phyloP scores from a whole-genome alignment of 2,888 invertebrate genomes.

The Catocala sponsa region DNA sequence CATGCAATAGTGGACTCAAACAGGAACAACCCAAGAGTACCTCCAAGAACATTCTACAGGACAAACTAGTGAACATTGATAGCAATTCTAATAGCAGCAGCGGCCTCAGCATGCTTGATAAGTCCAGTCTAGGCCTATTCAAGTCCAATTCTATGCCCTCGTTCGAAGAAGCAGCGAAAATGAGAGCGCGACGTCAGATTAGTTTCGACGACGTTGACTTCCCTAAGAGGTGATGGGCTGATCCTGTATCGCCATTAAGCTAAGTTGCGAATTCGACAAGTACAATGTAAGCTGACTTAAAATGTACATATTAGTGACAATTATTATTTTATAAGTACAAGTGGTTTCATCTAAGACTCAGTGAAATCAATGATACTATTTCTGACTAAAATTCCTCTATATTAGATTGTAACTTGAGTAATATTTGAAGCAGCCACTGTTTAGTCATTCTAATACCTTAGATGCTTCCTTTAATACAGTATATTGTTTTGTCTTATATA shows the following conservation, averaged over 20 bases:
- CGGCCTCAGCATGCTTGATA: conserved; percentile 70
- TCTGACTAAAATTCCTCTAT: conserved; percentile 30
- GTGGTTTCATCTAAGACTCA: conserved; percentile 28
- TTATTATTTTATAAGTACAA: conserved; percentile 36
- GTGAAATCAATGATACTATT: conserved; percentile 22
- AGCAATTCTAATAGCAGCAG: conserved; percentile 76
- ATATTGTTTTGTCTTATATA: conserved; percentile 62
- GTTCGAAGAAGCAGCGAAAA: conserved; percentile 81
- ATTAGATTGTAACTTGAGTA: conserved; percentile 20
- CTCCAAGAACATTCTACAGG: conserved; percentile 81
- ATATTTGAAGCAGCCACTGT: conserved; percentile 18
- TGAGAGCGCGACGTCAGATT: conserved; percentile 88
- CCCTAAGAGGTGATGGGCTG: conserved; percentile 76
- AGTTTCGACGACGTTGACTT: conserved; percentile 88
- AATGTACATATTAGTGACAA: conserved; percentile 42
- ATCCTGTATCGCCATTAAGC: not conserved
- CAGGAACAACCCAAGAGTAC: conserved; percentile 70
- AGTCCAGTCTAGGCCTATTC: conserved; percentile 66
- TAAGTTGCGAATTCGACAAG: conserved; percentile 12
- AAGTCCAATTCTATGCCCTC: conserved; percentile 82
- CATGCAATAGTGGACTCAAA: conserved; percentile 61
- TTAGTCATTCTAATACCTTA: conserved; percentile 22
- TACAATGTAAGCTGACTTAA: conserved; percentile 18
- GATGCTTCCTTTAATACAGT: conserved; percentile 20
- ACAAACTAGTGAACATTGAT: conserved; percentile 82